Conservation (phyloP, 2,888 invertebrate genomes). For the Phyto melanocephala region DNA sequence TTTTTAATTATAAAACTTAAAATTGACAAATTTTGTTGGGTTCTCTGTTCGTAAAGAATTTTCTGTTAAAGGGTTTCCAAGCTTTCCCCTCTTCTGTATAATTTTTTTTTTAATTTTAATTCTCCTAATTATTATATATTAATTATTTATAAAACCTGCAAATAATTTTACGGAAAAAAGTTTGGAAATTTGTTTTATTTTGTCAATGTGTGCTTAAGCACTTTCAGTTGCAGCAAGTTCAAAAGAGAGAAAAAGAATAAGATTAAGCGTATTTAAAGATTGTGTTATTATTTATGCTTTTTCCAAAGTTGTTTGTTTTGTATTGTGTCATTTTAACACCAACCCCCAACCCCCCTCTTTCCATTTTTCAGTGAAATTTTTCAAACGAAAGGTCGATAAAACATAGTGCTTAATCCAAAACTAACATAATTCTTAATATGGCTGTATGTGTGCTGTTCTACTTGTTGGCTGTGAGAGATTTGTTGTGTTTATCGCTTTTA, state of each 20-base stretch:
- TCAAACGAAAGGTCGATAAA: conserved; percentile 22
- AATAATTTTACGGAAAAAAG: too few species aligned
- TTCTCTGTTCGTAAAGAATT: too few species aligned
- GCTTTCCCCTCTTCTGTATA: too few species aligned
- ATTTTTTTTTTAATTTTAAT: too few species aligned
- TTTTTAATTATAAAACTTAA: too few species aligned
- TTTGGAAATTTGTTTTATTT: too few species aligned
- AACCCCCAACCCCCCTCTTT: neutral
- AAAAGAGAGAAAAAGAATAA: neutral
- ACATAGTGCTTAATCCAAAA: conserved; percentile 33
- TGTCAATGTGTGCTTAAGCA: neutral
- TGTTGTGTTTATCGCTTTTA: neutral
- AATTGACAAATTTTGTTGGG: too few species aligned
- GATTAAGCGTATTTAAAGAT: neutral
- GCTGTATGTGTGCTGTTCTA: neutral
- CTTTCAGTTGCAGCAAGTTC: neutral
- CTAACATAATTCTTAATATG: conserved; percentile 32
- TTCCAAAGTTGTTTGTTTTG: neutral
- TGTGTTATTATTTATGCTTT: conserved; percentile 27
- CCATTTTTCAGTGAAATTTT: neutral
- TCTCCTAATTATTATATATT: too few species aligned
- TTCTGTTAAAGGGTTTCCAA: too few species aligned
- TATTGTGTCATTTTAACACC: neutral
- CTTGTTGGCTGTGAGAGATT: conserved; percentile 25
- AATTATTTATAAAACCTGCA: too few species aligned